Conservation (phyloP, 2,797 vertebrate species). For the Uromys caudimaculatus region DNA sequence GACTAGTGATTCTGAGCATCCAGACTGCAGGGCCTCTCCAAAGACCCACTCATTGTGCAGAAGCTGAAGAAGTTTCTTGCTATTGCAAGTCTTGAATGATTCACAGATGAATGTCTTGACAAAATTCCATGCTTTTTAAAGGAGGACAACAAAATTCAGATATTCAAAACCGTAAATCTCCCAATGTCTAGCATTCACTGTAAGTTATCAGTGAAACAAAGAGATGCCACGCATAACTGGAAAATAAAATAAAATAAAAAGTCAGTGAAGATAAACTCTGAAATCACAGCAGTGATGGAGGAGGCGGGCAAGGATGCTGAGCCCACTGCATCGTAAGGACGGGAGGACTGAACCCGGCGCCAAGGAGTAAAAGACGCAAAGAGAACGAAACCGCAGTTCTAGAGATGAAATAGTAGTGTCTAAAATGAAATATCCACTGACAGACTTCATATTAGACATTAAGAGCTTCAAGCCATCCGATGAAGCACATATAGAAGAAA, state of each 20-base stretch:
- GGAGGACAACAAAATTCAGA: background rate
- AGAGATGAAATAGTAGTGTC: background rate
- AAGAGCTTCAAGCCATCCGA: background rate
- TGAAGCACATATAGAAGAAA: background rate
- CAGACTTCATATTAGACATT: background rate
- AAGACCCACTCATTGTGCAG: background rate
- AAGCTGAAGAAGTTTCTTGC: background rate
- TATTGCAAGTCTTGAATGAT: background rate
- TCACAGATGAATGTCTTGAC: slow-evolving; percentile 19
- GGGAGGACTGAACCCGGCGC: background rate
- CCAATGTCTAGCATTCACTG: background rate
- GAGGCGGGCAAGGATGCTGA: background rate
- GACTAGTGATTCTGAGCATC: background rate
- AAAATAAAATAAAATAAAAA: slow-evolving; percentile 19
- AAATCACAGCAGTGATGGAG: background rate
- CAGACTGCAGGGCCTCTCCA: background rate
- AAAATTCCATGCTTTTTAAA: slow-evolving; percentile 28
- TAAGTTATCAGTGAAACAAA: slow-evolving; percentile 38
- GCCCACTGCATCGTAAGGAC: background rate
- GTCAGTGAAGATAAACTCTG: background rate
- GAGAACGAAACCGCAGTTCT: background rate
- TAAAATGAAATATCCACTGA: background rate
- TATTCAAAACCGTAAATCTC: slow-evolving; percentile 13
- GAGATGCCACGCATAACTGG: background rate
- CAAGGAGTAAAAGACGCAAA: slow-evolving; percentile 19